These are phyloP conservation scores for Sebastes cheni DNA, from an alignment of 2,797 vertebrate genomes.

Conservation along the genomic window DNA sequence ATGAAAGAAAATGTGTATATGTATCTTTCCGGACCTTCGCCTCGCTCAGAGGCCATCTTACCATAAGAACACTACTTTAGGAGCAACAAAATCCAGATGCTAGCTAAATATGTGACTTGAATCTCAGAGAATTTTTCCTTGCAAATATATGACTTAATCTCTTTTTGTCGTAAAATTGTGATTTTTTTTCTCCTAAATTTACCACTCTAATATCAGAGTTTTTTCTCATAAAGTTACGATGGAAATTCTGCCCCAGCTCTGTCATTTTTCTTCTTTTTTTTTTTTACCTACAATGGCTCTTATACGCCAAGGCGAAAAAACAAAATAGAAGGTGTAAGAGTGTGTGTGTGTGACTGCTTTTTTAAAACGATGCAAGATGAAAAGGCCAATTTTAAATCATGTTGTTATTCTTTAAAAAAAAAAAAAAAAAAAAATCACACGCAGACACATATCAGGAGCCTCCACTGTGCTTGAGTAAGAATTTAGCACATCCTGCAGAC, in stretches of 20 bases:
- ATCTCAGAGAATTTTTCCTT: too few species aligned
- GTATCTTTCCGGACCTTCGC: neutral
- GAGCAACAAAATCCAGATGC: too few species aligned
- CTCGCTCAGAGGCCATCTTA: too few species aligned
- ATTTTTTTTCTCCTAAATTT: too few species aligned
- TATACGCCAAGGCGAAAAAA: neutral
- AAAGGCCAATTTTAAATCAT: constrained; percentile 20
- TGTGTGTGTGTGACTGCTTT: neutral
- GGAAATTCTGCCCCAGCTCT: too few species aligned
- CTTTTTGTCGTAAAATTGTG: too few species aligned
- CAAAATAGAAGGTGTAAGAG: neutral
- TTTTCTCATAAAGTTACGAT: too few species aligned
- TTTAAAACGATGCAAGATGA: neutral
- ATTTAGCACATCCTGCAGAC: constrained; percentile 27
- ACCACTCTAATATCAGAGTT: too few species aligned
- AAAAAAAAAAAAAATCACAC: neutral
- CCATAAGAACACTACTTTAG: too few species aligned
- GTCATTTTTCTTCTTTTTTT: neutral
- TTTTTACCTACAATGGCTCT: neutral
- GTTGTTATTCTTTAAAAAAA: neutral
- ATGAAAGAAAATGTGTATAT: neutral
- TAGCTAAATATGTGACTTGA: too few species aligned
- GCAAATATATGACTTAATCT: too few species aligned
- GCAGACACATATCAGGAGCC: neutral
- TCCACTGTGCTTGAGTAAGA: constrained; percentile 7